phyloP scores from a whole-genome alignment of 2,888 invertebrate species.

The Hofmannophila pseudospretella region DNA sequence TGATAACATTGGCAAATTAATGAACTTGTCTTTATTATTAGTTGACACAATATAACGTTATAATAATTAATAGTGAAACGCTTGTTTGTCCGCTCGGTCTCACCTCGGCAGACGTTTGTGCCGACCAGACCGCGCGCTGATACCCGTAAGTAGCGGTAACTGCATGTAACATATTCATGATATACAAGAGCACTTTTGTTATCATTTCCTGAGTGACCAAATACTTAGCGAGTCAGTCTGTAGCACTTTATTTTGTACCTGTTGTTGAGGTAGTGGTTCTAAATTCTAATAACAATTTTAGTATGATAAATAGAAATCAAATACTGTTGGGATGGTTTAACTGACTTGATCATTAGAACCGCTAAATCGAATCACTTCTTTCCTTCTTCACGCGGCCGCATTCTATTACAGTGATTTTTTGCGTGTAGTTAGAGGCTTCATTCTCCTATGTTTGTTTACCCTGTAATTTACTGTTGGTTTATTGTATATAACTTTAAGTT shows the following conservation, averaged over 20 bases:
- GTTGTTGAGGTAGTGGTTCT: background rate
- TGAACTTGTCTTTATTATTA: slow-evolving; percentile 11
- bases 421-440: background rate
- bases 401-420: background rate
- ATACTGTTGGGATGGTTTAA: background rate
- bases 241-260: slow-evolving; percentile 8
- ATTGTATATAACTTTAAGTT: too few relatives aligned
- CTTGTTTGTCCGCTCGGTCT: slow-evolving; percentile 49
- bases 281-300: background rate
- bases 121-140: slow-evolving; percentile 47
- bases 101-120: slow-evolving; percentile 54
- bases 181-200: slow-evolving; percentile 44
- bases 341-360: background rate
- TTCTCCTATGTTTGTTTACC: too few relatives aligned
- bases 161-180: slow-evolving; percentile 28
- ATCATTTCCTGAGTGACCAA: slow-evolving; percentile 61
- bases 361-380: slow-evolving; percentile 1
- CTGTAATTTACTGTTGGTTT: too few relatives aligned
- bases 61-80: slow-evolving; percentile 28
- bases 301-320: too few relatives aligned
- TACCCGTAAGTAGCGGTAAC: slow-evolving; percentile 61
- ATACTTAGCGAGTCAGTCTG: slow-evolving; percentile 12
- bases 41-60: slow-evolving; percentile 3
- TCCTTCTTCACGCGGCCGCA: too few relatives aligned
- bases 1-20: slow-evolving; percentile 45